Evolutionary conservation across 2,797 vertebrate species (phyloP), one percentile per base, ranked within the genome.

Genomic region (Halcyon leucocephala): DNA sequence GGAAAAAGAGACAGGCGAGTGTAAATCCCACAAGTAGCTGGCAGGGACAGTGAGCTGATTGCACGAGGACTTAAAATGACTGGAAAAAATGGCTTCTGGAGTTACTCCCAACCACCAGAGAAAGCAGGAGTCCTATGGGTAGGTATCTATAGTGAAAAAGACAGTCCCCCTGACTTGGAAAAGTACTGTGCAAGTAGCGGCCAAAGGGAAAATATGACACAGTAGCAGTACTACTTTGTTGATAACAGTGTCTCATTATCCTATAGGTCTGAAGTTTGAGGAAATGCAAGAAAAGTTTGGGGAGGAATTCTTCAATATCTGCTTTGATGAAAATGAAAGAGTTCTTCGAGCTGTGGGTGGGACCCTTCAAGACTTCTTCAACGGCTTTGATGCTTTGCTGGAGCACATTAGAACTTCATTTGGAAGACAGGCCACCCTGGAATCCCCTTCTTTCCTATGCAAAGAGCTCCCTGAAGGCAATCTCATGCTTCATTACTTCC

Each of bases 311-410:
- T 99, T 99, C 95, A 98, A 98, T 89, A 98, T 99, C 89, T 99
- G 99, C 97, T 99, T 99, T 93, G 99, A 99, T 70, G 99, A 99
- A 97, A 99, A 99, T 7, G 99, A 99, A 88, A 98, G 99, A 86
- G 99, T 99, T 71, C 99, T 99, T 76, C 98, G 99, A 64, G 99
- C 99, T 52, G 99, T 99, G 13, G 99, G 99, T 24, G 98, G 99
- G 61, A 99, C 98, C n/a, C 98, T 99, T 96, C 99, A 99, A 97
- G 99, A 99, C 97, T 99, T 99, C 97, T 99, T 99, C 97, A 99
- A 99, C 71, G 99, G 99, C 95, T 99, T 99, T 52, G 99, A 99
- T 66, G 99, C 99, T 96, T 98, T 99, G 96, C 98, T 99, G 98
- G 99, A 99, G 97, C 99, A 99, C 96, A 99, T 99, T 97, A 99